These are phyloP conservation scores for Acridotheres tristis DNA, from an alignment of 2,797 vertebrate genomes.

Conservation along the genomic window DNA sequence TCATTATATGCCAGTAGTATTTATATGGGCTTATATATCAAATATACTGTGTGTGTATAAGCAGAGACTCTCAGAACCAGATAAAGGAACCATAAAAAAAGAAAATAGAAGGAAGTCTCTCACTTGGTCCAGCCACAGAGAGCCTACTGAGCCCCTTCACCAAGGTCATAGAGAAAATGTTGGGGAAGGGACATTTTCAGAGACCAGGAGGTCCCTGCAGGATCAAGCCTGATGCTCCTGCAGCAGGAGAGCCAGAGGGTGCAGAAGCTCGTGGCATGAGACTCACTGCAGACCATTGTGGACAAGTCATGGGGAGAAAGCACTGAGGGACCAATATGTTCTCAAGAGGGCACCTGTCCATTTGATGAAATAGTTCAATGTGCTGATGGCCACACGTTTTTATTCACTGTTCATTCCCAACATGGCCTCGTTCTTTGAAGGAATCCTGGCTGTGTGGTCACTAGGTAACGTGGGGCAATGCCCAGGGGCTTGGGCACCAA, in stretches of 20 bases:
- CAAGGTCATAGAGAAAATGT: background rate
- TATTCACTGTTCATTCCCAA: background rate
- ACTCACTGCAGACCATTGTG: background rate
- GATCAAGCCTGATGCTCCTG: background rate
- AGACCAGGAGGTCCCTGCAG: background rate
- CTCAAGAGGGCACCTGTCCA: background rate
- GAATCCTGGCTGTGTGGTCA: background rate
- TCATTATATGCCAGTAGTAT: slow-evolving; percentile 5
- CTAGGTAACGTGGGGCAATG: fast-evolving
- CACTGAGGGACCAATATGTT: background rate
- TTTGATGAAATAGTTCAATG: background rate
- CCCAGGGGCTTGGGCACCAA: background rate
- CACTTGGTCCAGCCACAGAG: background rate
- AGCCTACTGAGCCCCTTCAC: background rate
- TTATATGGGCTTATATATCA: slow-evolving; percentile 42
- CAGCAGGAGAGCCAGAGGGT: background rate
- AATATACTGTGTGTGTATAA: slow-evolving; percentile 17
- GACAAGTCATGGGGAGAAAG: background rate
- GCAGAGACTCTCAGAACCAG: background rate
- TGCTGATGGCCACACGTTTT: background rate
- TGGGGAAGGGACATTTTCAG: background rate
- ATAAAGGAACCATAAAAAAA: background rate
- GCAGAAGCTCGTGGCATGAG: background rate
- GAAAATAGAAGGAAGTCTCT: background rate
- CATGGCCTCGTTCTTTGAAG: background rate